These are phyloP conservation scores for Drosophila meridionalis DNA, from an alignment of 2,888 invertebrate species.

Conservation along the genomic window DNA sequence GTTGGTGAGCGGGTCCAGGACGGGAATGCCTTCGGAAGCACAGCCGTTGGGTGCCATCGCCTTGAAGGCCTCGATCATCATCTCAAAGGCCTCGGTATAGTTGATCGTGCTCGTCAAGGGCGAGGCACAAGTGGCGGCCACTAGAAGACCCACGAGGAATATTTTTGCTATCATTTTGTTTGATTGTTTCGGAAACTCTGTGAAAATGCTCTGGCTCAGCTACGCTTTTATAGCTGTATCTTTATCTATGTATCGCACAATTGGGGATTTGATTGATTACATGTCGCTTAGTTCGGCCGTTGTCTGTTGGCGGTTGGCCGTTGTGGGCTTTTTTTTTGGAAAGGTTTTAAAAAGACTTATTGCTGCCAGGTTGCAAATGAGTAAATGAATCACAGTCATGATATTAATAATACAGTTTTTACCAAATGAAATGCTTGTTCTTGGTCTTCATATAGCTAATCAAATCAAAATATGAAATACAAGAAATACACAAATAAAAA, in stretches of 20 bases:
- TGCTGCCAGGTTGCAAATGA: background rate
- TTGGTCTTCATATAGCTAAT: background rate
- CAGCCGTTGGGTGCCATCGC: slow-evolving; percentile 75
- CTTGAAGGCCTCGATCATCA: slow-evolving; percentile 47
- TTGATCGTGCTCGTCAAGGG: slow-evolving; percentile 26
- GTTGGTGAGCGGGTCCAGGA: slow-evolving; percentile 58
- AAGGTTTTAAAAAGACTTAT: background rate
- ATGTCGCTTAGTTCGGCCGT: background rate
- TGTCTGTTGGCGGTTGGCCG: background rate
- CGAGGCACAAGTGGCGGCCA: slow-evolving; percentile 18
- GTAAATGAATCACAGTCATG: slow-evolving; percentile 2
- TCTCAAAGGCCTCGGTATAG: slow-evolving; percentile 53
- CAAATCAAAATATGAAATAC: background rate
- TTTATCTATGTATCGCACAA: slow-evolving; percentile 17
- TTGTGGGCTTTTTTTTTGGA: background rate
- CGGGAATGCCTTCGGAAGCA: slow-evolving; percentile 53
- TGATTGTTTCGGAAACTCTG: slow-evolving; percentile 10
- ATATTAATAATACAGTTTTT: background rate
- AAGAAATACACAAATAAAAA: background rate
- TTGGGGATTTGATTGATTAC: slow-evolving; percentile 31
- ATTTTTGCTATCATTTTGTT: slow-evolving; percentile 45
- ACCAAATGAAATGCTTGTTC: background rate
- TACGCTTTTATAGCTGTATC: slow-evolving; percentile 18
- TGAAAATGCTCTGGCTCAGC: background rate
- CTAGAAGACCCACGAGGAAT: slow-evolving; percentile 40